These are phyloP conservation scores for Boloria euphrosyne DNA, from an alignment of 2,888 invertebrate genomes.

Conservation along the genomic window DNA sequence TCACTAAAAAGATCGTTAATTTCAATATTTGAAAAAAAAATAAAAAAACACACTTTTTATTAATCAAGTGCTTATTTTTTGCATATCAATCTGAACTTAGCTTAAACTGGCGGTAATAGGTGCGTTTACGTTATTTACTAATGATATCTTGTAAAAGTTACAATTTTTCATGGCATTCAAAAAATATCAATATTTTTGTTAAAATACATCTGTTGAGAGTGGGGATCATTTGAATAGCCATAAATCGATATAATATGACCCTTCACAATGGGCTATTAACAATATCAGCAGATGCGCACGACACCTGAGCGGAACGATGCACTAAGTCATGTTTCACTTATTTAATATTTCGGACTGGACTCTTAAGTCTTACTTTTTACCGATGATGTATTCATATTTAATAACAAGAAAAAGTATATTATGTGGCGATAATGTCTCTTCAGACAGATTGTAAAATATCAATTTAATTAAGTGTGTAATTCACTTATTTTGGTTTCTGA, in stretches of 20 bases:
- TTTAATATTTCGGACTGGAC: constrained; percentile 15
- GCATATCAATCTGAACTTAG: no score
- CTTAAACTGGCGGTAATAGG: no score
- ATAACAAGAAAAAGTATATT: not conserved
- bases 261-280: constrained; percentile 70
- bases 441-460: no score
- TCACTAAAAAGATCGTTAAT: no score
- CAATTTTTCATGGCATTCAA: constrained; percentile 11
- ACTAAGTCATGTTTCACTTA: constrained; percentile 24
- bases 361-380: constrained; percentile 14
- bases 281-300: constrained; percentile 68
- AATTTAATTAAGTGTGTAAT: no score
- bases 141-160: not conserved
- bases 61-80: no score
- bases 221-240: constrained; percentile 35
- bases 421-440: not conserved
- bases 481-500: not conserved
- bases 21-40: no score
- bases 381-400: constrained; percentile 6
- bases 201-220: constrained; percentile 35
- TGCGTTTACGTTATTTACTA: not conserved
- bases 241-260: constrained; percentile 40
- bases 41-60: no score
- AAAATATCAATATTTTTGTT: constrained; percentile 19
- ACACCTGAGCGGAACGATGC: constrained; percentile 62